Evolutionary conservation across 2,797 vertebrate species (phyloP).

Genomic region (Glyptemys insculpta): DNA sequence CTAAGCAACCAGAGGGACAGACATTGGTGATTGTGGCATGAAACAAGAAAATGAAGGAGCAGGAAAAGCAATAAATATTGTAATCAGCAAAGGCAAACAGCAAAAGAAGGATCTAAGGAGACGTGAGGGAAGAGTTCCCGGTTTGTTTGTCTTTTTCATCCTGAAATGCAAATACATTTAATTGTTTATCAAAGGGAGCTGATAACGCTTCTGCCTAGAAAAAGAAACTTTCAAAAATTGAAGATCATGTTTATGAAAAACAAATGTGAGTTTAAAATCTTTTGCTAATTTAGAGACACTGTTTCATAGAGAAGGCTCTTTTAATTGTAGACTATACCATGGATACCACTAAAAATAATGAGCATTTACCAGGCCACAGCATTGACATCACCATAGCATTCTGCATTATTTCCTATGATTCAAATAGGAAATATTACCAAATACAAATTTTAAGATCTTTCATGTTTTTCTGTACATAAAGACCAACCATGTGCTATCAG

Average conservation of each 20-base stretch:
- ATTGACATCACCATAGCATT: background rate
- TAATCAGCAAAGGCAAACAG: background rate
- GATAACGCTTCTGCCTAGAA: background rate
- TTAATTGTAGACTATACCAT: rapidly evolving
- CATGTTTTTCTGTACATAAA: background rate
- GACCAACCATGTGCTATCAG: background rate
- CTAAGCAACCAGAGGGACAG: background rate
- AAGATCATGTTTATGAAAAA: constrained; percentile 21
- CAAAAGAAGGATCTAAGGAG: background rate
- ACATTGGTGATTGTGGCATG: background rate
- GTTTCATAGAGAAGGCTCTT: background rate
- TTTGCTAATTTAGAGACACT: background rate
- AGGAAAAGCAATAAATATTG: background rate
- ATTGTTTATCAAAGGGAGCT: constrained; percentile 16
- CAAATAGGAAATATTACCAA: constrained; percentile 4
- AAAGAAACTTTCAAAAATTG: background rate
- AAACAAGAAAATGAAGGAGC: background rate
- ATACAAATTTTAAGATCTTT: background rate
- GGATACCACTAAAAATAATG: background rate
- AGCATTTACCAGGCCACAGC: background rate
- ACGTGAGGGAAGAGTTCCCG: background rate
- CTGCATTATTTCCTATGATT: background rate
- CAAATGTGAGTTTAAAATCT: constrained; percentile 24
- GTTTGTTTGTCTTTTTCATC: constrained; percentile 10
- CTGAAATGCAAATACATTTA: constrained; percentile 52